A percentile compares a stretch with the other conserved stretches of the same genome.
Evolutionary conservation across 2,888 invertebrate genomes (phyloP).

Genomic region (Sympetrum striolatum): DNA sequence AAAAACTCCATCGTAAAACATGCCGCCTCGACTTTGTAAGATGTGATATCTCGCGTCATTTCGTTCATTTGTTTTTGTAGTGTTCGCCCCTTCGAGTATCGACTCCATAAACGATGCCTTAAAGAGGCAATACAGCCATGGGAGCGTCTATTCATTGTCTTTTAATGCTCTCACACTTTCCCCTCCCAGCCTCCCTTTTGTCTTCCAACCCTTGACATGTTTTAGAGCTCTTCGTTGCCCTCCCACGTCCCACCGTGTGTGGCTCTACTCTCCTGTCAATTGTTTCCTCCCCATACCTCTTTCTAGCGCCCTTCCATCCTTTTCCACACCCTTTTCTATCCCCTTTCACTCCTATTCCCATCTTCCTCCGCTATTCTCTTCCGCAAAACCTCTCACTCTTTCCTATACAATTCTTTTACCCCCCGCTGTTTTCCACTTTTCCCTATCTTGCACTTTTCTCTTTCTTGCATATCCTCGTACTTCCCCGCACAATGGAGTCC

Average conservation of each 20-base stretch:
- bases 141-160: background rate
- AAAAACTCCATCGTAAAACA: background rate
- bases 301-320: background rate
- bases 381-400: background rate
- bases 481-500: background rate
- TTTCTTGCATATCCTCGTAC: background rate
- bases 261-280: constrained; percentile 8
- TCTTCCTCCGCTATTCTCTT: too few species aligned
- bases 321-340: background rate
- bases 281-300: background rate
- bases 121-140: background rate
- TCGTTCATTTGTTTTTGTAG: background rate
- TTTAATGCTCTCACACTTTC: background rate
- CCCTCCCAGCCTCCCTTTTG: background rate
- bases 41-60: background rate
- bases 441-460: background rate
- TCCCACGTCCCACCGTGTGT: constrained; percentile 17
- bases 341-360: background rate
- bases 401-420: background rate
- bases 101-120: background rate
- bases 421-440: background rate
- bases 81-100: background rate
- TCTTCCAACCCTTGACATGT: background rate
- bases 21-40: background rate
- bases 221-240: background rate